Percentiles rank a stretch among this genome's conserved stretches.
These are phyloP conservation scores for Gryon sp. DNA, from an alignment of 1,140 invertebrate genomes.

Conservation along the genomic window DNA sequence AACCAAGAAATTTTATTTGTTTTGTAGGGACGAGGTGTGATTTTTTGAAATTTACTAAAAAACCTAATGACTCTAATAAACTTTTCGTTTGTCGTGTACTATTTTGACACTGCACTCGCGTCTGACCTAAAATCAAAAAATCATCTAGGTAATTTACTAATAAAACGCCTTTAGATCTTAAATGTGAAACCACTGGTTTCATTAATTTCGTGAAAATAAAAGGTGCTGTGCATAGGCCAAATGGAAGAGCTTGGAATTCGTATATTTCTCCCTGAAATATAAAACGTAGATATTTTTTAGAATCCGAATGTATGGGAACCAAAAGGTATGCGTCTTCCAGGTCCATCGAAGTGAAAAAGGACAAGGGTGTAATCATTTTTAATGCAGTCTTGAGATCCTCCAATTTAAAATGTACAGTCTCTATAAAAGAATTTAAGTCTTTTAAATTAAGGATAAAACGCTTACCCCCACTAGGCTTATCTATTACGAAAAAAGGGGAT, in stretches of 20 bases:
- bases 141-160: constrained; percentile 12
- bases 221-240: constrained; percentile 53
- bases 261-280: constrained; percentile 40
- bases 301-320: constrained; percentile 25
- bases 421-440: constrained; percentile 62
- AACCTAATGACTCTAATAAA: neutral
- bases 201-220: constrained; percentile 61
- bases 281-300: constrained; percentile 57
- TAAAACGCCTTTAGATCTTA: constrained; percentile 2
- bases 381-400: constrained; percentile 57
- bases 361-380: constrained; percentile 38
- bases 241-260: constrained; percentile 61
- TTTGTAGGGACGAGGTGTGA: neutral
- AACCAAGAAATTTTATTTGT: constrained; percentile 7
- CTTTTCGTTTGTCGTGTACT: neutral
- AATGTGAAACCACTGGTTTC: neutral
- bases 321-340: constrained; percentile 14
- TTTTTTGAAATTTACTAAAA: constrained; percentile 10
- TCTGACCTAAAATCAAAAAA: constrained; percentile 14
- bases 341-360: constrained; percentile 48
- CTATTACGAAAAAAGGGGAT: constrained; percentile 46
- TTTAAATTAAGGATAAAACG: constrained; percentile 67
- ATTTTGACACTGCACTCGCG: neutral
- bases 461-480: constrained; percentile 49
- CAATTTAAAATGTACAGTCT: constrained; percentile 63